phyloP scores from a whole-genome alignment of 53 echinoderm and acorn worm genomes.

The Henricia sp. region DNA sequence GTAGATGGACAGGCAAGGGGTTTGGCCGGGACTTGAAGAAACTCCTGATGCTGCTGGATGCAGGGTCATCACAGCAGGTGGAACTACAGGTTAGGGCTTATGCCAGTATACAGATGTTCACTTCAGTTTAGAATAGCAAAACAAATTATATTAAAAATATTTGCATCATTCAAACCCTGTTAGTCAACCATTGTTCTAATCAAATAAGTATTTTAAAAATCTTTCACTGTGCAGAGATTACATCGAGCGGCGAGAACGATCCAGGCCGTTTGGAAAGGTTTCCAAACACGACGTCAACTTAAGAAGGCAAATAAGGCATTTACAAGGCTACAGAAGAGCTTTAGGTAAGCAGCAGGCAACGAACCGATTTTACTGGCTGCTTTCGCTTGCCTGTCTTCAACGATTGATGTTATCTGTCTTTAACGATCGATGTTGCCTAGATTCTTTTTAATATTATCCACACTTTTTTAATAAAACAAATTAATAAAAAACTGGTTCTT shows the following conservation, averaged over 20 bases:
- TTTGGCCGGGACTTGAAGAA: conserved; percentile 97
- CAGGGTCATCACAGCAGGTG: conserved; percentile 93
- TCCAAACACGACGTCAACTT: conserved; percentile 72
- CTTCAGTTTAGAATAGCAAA: too few relatives aligned
- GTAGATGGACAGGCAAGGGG: conserved; percentile 97
- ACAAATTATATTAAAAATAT: neutral
- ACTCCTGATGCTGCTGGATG: conserved; percentile 83
- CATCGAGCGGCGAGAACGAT: conserved; percentile 89
- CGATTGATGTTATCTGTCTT: too few relatives aligned
- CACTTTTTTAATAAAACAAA: too few relatives aligned
- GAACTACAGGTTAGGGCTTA: conserved; percentile 80
- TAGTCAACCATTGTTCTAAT: too few relatives aligned
- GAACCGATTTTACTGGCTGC: too few relatives aligned
- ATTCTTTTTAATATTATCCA: too few relatives aligned
- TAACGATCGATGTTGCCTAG: too few relatives aligned
- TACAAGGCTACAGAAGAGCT: conserved; percentile 82
- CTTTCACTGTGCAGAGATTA: conserved; percentile 70
- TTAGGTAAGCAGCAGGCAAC: conserved; percentile 84
- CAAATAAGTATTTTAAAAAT: neutral
- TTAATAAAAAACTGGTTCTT: too few relatives aligned
- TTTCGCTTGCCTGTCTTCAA: too few relatives aligned
- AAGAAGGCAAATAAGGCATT: conserved; percentile 92
- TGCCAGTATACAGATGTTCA: too few relatives aligned
- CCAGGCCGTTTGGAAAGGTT: conserved; percentile 93
- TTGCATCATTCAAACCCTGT: too few relatives aligned